These are phyloP conservation scores for Cephus pygmeus DNA, from an alignment of 2,888 invertebrate genomes.

Conservation along the genomic window DNA sequence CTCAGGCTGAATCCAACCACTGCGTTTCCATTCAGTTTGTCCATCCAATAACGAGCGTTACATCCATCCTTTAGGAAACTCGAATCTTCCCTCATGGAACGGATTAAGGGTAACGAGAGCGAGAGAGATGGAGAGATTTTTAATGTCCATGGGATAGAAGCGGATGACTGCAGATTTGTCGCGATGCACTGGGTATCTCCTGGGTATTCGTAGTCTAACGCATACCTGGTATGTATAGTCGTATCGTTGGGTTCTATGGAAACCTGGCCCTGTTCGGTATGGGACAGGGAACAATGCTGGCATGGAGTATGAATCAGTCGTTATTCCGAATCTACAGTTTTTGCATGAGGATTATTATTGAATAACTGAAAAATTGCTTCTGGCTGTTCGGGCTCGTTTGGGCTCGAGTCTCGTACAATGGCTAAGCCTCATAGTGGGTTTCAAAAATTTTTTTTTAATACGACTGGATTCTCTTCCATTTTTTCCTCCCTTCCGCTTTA, in stretches of 20 bases:
- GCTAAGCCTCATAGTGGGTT: neutral
- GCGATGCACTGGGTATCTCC: too few species aligned
- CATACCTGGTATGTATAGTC: neutral
- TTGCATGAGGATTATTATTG: slow-evolving; percentile 56
- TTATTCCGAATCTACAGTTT: neutral
- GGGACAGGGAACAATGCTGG: neutral
- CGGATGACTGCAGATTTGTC: neutral
- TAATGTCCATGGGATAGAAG: neutral
- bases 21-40: slow-evolving; percentile 19
- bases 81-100: neutral
- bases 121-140: neutral
- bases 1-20: slow-evolving; percentile 10
- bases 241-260: neutral
- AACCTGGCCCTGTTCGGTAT: neutral
- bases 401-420: slow-evolving; percentile 32
- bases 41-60: slow-evolving; percentile 19
- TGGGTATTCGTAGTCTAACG: neutral
- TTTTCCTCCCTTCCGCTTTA: neutral
- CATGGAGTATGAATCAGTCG: neutral
- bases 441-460: neutral
- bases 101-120: neutral
- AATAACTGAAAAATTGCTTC: slow-evolving; percentile 56
- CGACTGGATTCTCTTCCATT: neutral
- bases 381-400: slow-evolving; percentile 54
- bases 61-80: neutral